Conservation (phyloP, 2,888 invertebrate species). For the Gari tellinella region DNA sequence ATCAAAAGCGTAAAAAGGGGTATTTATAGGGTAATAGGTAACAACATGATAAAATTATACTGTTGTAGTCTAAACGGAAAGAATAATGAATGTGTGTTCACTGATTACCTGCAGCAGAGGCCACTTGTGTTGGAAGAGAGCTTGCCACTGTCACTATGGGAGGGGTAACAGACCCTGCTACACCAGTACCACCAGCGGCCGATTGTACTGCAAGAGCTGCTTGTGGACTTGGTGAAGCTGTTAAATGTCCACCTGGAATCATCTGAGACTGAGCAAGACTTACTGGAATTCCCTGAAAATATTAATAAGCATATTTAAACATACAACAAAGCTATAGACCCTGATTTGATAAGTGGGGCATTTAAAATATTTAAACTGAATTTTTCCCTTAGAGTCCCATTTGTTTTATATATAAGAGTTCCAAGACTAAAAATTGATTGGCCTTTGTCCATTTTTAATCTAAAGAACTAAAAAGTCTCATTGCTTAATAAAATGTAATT, state of each 20-base stretch:
- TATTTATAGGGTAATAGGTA: not conserved
- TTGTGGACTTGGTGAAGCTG: slow-evolving; percentile 47
- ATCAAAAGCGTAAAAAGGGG: no score
- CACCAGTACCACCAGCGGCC: slow-evolving; percentile 30
- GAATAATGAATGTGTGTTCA: not conserved
- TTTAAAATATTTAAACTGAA: no score
- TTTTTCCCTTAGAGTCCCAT: no score
- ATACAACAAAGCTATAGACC: no score
- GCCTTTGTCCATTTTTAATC: no score
- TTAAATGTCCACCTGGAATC: slow-evolving; percentile 39
- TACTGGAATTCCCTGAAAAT: slow-evolving; percentile 51
- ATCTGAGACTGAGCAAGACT: slow-evolving; percentile 50
- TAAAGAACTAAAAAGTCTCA: no score
- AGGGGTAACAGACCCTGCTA: slow-evolving; percentile 28
- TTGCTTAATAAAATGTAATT: no score
- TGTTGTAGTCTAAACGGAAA: not conserved
- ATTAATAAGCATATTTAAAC: no score
- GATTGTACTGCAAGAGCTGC: slow-evolving; percentile 28
- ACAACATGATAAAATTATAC: not conserved
- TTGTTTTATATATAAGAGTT: no score
- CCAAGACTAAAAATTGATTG: no score
- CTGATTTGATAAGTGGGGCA: no score
- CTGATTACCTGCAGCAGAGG: slow-evolving; percentile 21
- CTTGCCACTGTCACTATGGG: slow-evolving; percentile 47
- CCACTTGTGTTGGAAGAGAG: slow-evolving; percentile 39